Evolutionary conservation across 2,888 invertebrate species (phyloP).

Genomic region (Nephrotoma guestfalica): DNA sequence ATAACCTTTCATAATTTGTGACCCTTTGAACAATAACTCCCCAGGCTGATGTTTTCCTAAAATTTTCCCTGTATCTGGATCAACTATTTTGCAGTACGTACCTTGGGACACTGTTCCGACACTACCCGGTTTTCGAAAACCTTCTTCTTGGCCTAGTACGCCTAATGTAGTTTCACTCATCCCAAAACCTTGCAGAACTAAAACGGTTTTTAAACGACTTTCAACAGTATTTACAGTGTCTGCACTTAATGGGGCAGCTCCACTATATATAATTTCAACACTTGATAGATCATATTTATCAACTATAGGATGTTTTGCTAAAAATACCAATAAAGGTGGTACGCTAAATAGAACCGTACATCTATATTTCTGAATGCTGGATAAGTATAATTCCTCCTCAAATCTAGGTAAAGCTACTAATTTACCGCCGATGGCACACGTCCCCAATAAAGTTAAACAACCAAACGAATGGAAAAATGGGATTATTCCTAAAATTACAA

Average conservation of each 20-base stretch:
- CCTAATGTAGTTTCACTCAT: slow-evolving; percentile 64
- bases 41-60: slow-evolving; percentile 55
- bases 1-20: slow-evolving; percentile 73
- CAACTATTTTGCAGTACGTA: slow-evolving; percentile 46
- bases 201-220: background rate
- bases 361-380: slow-evolving; percentile 39
- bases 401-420: slow-evolving; percentile 49
- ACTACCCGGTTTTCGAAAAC: slow-evolving; percentile 40
- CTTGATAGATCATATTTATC: slow-evolving; percentile 60
- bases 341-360: slow-evolving; percentile 55
- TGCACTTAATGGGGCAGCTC: slow-evolving; percentile 68
- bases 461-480: slow-evolving; percentile 80
- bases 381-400: slow-evolving; percentile 54
- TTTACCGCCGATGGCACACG: slow-evolving; percentile 40
- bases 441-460: slow-evolving; percentile 46
- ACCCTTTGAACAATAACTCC: slow-evolving; percentile 73
- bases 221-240: slow-evolving; percentile 41
- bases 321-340: slow-evolving; percentile 69
- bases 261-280: slow-evolving; percentile 53
- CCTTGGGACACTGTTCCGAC: slow-evolving; percentile 54
- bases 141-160: slow-evolving; percentile 29
- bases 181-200: slow-evolving; percentile 59
- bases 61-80: slow-evolving; percentile 39
- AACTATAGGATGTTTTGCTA: slow-evolving; percentile 68
- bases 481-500: slow-evolving; percentile 43